Percentiles rank a stretch among this genome's conserved stretches.
Conservation (phyloP, 2,888 invertebrate genomes). For the Sphinx pinastri region DNA sequence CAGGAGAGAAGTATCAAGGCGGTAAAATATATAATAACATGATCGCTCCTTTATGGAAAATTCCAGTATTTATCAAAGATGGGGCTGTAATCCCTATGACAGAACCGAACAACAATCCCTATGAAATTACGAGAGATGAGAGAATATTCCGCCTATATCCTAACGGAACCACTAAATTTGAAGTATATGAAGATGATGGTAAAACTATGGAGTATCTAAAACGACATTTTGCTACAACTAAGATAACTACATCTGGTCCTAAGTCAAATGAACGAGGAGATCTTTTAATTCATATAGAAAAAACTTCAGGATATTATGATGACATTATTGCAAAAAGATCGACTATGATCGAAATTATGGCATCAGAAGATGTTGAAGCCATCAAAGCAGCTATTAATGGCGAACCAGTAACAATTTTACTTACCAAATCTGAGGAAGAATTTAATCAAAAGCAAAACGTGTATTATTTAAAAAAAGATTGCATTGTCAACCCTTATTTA, state of each 20-base stretch:
- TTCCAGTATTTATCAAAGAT: constrained; percentile 72
- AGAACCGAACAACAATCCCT: constrained; percentile 70
- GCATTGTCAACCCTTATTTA: constrained; percentile 63
- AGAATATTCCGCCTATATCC: constrained; percentile 69
- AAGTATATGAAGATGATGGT: constrained; percentile 76
- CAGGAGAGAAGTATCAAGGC: constrained; percentile 71
- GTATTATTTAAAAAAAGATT: constrained; percentile 61
- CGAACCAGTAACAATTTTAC: constrained; percentile 47
- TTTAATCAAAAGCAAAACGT: constrained; percentile 57
- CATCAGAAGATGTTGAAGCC: constrained; percentile 49
- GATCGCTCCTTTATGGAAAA: constrained; percentile 68
- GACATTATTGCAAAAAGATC: constrained; percentile 60
- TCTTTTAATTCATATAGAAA: constrained; percentile 58
- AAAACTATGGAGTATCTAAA: constrained; percentile 61
- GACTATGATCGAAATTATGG: constrained; percentile 66
- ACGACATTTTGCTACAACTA: constrained; percentile 57
- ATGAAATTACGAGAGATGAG: constrained; percentile 59
- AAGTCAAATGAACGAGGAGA: constrained; percentile 52
- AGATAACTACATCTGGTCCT: constrained; percentile 54
- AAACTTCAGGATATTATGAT: constrained; percentile 62
- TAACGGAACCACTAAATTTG: constrained; percentile 55
- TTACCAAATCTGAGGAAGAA: constrained; percentile 55
- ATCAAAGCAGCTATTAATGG: constrained; percentile 63
- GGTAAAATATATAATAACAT: constrained; percentile 70
- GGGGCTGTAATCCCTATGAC: constrained; percentile 75